Evolutionary conservation across 2,797 vertebrate genomes (phyloP), one percentile per base, ranked within the genome.

Genomic region (Alosa sapidissima): DNA sequence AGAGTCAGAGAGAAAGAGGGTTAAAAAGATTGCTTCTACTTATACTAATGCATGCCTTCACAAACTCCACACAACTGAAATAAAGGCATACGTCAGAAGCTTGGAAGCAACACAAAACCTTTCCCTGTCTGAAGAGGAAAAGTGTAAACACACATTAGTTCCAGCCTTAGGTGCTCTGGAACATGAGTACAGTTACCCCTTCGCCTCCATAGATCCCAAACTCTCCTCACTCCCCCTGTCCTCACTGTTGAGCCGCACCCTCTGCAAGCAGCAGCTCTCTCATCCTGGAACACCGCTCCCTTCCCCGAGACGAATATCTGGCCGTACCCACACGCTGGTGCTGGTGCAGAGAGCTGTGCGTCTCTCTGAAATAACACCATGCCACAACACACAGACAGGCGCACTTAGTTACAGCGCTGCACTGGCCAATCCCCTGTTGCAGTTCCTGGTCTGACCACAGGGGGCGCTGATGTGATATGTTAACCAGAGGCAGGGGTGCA

Each of bases 381-480:
- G 65, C 65, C 65, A 72, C 65, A 16, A 68, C 81, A 41, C 28
- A 51, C 51, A 41, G 65, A 62, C 45, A 72, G 51, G 75, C 19
- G 60, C 60, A 11, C 65, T 33, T 11, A 3, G 33, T 72, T 28
- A 68, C 62, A 41, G 55, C 58, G 9, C 49, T 41, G 45, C 24
- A 33, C 68, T 54, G 10, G 49, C 62, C 33, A 82, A 55, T 36
- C 81, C 83, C n/a, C 75, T 7, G n/a, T 11, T 92, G 94, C 83
- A 88, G 90, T 92, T 85, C 91, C 90, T 49, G 5, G 1, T 85
- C 86, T 81, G 89, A 93, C 94, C 95, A 96, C 95, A 96, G 95
- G 95, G 95, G 95, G 95, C 93, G 91, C 94, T 95, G 93, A 92
- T 93, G 95, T 93, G 92, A 95, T 93, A 91, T 90, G 91, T 84